Percentiles rank a stretch among this genome's conserved stretches.
phyloP scores from a whole-genome alignment of 1,140 invertebrate species.

The Leptinotarsa defecta region DNA sequence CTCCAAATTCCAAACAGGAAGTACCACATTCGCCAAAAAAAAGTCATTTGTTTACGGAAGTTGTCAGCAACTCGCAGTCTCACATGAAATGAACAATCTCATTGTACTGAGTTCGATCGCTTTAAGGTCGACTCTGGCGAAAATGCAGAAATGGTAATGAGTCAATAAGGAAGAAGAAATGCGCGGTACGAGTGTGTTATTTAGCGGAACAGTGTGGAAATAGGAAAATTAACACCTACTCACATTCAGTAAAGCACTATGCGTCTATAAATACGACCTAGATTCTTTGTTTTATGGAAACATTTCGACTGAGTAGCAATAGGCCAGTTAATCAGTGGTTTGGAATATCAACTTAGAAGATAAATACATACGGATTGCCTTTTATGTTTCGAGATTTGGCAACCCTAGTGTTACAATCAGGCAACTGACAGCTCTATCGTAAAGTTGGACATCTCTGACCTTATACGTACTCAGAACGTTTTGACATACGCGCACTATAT shows the following conservation, averaged over 20 bases:
- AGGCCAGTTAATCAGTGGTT: no score
- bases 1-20: neutral
- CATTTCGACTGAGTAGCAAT: neutral
- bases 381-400: no score
- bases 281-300: conserved; percentile 6
- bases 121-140: conserved; percentile 10
- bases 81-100: conserved; percentile 2
- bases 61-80: neutral
- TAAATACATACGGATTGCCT: no score
- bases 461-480: no score
- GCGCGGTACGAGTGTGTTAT: neutral
- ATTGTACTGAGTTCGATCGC: neutral
- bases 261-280: conserved; percentile 8
- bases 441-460: no score
- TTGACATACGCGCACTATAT: no score
- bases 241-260: conserved; percentile 1
- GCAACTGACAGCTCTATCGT: no score
- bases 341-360: no score
- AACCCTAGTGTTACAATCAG: no score
- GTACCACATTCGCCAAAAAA: neutral
- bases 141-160: neutral
- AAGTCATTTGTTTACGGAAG: conserved; percentile 1
- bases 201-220: conserved; percentile 5
- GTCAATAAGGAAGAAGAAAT: conserved; percentile 13
- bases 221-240: conserved; percentile 14